Evolutionary conservation across 2,797 vertebrate genomes (phyloP).

Genomic region (Ambastaia sidthimunki): DNA sequence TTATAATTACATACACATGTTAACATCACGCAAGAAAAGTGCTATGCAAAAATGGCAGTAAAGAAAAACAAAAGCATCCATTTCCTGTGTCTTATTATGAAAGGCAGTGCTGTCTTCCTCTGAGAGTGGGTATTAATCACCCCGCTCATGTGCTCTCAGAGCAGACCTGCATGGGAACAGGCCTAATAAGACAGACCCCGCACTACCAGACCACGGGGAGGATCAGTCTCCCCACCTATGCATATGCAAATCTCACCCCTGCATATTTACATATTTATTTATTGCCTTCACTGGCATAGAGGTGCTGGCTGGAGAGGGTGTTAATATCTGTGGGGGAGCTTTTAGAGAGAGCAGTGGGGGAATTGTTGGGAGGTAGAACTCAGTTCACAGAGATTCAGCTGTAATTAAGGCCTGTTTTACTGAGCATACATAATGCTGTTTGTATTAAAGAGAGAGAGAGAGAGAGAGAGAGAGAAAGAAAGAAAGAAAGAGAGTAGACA

Average conservation of each 20-base stretch:
- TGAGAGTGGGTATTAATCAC: slow-evolving; percentile 98
- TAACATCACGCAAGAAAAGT: slow-evolving; percentile 1
- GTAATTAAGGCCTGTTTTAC: slow-evolving; percentile 99
- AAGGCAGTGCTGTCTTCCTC: slow-evolving; percentile 90
- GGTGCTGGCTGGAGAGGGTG: slow-evolving; percentile 89
- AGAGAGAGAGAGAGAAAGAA: slow-evolving; percentile 65
- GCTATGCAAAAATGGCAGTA: slow-evolving; percentile 27
- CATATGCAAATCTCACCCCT: slow-evolving; percentile 95
- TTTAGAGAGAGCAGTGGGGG: slow-evolving; percentile 99
- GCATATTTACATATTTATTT: slow-evolving; percentile 77
- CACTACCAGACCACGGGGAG: slow-evolving; percentile 88
- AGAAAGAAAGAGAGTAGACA: slow-evolving; percentile 41
- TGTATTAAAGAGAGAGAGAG: slow-evolving; percentile 84
- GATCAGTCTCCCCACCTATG: slow-evolving; percentile 95
- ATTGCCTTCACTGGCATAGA: slow-evolving; percentile 74
- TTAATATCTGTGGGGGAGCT: slow-evolving; percentile 98
- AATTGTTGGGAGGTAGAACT: slow-evolving; percentile 92
- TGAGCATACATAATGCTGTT: slow-evolving; percentile 99
- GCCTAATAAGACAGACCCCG: slow-evolving; percentile 94
- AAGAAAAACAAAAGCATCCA: slow-evolving; percentile 33
- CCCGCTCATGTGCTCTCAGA: slow-evolving; percentile 91
- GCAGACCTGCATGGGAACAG: slow-evolving; percentile 89
- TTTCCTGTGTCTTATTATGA: slow-evolving; percentile 81
- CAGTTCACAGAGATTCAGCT: slow-evolving; percentile 82
- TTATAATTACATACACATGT: not conserved